phyloP scores from a whole-genome alignment of 1,140 invertebrate genomes.

The Calosoma granatense region DNA sequence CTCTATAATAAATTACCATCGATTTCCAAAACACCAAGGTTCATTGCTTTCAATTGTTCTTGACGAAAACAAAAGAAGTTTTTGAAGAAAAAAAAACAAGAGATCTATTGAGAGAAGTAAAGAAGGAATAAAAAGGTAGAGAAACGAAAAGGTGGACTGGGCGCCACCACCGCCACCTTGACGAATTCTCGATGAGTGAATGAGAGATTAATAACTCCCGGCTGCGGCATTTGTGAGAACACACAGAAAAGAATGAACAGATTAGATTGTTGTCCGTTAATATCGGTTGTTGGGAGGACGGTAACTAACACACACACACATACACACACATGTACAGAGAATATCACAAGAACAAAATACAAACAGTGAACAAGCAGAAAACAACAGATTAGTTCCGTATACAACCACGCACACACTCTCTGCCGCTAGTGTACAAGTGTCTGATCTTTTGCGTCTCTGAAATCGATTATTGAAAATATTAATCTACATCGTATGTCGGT shows the following conservation, averaged over 20 bases:
- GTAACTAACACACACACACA: conserved; percentile 5
- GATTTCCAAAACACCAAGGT: not conserved
- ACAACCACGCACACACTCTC: not conserved
- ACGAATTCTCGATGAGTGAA: conserved; percentile 6
- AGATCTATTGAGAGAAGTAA: not conserved
- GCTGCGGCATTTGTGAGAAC: not conserved
- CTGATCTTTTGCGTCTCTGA: not conserved
- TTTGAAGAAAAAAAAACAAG: too few relatives aligned
- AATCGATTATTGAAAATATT: conserved; percentile 6
- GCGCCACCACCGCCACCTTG: conserved; percentile 1
- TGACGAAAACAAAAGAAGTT: not conserved
- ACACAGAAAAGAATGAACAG: not conserved
- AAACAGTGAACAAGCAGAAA: conserved; percentile 7
- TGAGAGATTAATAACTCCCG: not conserved
- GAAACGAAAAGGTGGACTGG: not conserved
- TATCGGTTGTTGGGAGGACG: not conserved
- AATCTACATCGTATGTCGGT: not conserved
- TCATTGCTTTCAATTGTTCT: not conserved
- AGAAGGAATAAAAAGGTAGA: not conserved
- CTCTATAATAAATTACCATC: not conserved
- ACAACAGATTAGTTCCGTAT: not conserved
- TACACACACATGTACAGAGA: conserved; percentile 1
- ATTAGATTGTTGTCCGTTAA: not conserved
- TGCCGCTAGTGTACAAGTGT: not conserved
- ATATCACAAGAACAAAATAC: not conserved